Base-by-base conservation (phyloP, 1,140 invertebrate genomes). In the Galleria mellonella region DNA sequence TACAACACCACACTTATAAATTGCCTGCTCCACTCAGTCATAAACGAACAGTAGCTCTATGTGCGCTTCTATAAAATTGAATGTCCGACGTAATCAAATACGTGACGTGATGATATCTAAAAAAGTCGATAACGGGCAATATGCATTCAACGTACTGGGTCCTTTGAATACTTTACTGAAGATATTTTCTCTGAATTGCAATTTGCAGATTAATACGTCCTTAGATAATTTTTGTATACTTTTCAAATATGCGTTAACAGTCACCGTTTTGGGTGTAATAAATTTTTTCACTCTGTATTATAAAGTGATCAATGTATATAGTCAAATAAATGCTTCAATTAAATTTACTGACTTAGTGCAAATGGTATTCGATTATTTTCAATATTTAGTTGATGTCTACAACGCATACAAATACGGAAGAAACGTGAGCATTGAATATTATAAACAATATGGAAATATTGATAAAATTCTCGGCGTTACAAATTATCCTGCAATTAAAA, bases 301-400 rank as follows among this genome's bases (percentile, higher is more conserved):
- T 13, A 73, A 73, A 51, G 32, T 64, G 32, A 38, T 12, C 3
- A 47, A 56, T 41, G 43, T 56, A 5, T 63, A 60, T 14, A 9
- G 30, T 10, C 30, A 39, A 15, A 11, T 70, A n/a, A 39, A 47
- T 5, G 10, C 35, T 0, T 75, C 72, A n/a, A 66, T 76, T 15
- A 73, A 52, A 51, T 51, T 68, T 12, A 67, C 72, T 2, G 76
- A 77, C 41, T 37, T 32, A 0, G 39, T 71, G 10, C 73, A 81
- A 59, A 62, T 70, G 51, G 29, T 65, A 30, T 71, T 61, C 41
- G 72, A 81, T 54, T 52, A 51, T 29, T 59, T 44, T 13, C 72
- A 74, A 47, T 78, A 74, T 32, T n/a, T 57, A 1, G 51, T 76
- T 3, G 74, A 81, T 53, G 43, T 81, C 31, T 62, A 39, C 43